Percentiles rank a stretch among this genome's conserved stretches.
phyloP scores from a whole-genome alignment of 2,113 vertebrate species.

The Lethenteron reissneri region DNA sequence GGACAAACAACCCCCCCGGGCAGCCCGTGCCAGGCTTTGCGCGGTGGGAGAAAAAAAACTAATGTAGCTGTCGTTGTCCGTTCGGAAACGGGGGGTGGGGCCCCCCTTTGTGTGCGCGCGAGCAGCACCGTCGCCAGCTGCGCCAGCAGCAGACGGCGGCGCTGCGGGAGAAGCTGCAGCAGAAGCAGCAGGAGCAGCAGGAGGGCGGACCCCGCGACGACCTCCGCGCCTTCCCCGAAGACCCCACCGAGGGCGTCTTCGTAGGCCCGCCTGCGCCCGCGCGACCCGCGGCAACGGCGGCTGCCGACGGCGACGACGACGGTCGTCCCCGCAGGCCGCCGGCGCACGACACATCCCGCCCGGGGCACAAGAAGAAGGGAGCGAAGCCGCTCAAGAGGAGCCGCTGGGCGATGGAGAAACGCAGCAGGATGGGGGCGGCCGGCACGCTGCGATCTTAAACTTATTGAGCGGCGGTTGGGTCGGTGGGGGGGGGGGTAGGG shows the following conservation, averaged over 20 bases:
- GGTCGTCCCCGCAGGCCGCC: too few species aligned
- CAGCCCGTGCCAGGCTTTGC: background rate
- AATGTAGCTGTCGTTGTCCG: background rate
- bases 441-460: too few species aligned
- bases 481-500: too few species aligned
- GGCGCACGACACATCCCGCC: too few species aligned
- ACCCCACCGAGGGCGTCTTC: slow-evolving; percentile 65
- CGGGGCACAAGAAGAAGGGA: too few species aligned
- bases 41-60: background rate
- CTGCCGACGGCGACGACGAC: too few species aligned
- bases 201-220: too few species aligned
- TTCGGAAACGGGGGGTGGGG: background rate
- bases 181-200: slow-evolving; percentile 22
- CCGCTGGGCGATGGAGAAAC: too few species aligned
- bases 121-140: slow-evolving; percentile 47
- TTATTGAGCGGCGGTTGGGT: too few species aligned
- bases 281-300: too few species aligned
- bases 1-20: background rate
- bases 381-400: too few species aligned
- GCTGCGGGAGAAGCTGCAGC: slow-evolving; percentile 47
- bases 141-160: slow-evolving; percentile 44
- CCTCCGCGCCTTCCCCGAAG: slow-evolving; percentile 19
- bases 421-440: too few species aligned
- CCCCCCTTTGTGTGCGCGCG: background rate
- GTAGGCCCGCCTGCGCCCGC: background rate